Evolutionary conservation across 2,113 vertebrate species (phyloP), one percentile per base, ranked within the genome.

Genomic region (Notiomystis cincta): DNA sequence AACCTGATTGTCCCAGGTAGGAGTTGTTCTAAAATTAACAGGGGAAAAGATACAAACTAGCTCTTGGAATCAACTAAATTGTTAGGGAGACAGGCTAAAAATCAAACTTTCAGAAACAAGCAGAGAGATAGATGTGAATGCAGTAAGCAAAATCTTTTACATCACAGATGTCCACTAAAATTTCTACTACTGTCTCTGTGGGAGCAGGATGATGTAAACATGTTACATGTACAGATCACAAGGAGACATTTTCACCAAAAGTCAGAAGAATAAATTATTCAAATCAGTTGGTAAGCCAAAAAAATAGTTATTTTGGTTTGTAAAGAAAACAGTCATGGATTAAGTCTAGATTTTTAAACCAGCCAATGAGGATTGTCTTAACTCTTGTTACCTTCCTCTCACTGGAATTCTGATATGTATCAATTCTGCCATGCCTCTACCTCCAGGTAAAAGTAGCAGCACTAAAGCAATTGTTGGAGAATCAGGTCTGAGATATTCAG

Each of bases 1-100:
- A 30, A 76, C 6, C 9, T n/a, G 17, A 23, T 20, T 53, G 31
- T n/a, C 7, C 7, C 25, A 53, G 0, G 0, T 10, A 31, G 53
- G 15, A 56, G 10, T 16, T 56, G 20, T 44, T 76, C n/a, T 72
- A 67, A 89, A 60, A 77, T 69, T 47, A 69, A 37, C 4, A 19
- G 6, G 16, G 7, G 12, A 57, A 77, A 77, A 56, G 45, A 40
- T 7, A 44, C 24, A 77, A 57, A 62, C 19, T 37, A 50, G 7
- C 2, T 37, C 60, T 86, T 47, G 30, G 60, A 94, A 70, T 2
- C 3, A 73, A 51, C 3, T 24, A 1, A 7, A 15, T 13, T 38
- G 23, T 67, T 53, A 80, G 33, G 13, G 13, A 81, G 42, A 27
- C 7, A 62, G 27, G 16, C 6, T 56, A 57, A 77, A 80, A 82